Conservation (phyloP, 2,797 vertebrate genomes). For the Ceryle rudis region DNA sequence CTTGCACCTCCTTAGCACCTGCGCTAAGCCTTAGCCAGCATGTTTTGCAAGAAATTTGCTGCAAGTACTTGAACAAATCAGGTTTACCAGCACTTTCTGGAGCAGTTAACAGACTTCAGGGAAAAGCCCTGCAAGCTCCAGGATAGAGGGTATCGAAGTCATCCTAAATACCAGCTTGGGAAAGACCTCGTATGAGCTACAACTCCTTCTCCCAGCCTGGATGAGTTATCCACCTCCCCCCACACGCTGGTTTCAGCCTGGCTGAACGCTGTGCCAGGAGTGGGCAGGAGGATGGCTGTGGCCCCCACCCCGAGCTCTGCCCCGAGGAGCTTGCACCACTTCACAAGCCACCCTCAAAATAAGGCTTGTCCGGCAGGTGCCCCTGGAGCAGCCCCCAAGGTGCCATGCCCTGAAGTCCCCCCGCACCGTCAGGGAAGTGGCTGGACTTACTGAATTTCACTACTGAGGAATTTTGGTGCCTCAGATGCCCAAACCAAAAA, state of each 20-base stretch:
- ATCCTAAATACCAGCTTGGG: neutral
- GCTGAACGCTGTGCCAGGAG: neutral
- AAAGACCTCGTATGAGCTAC: neutral
- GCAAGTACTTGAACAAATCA: neutral
- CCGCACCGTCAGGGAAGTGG: rapidly evolving
- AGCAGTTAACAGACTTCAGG: neutral
- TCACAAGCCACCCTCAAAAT: neutral
- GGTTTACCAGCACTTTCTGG: neutral
- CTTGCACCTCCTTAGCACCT: rapidly evolving
- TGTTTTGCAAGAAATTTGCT: rapidly evolving
- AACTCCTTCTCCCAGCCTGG: neutral
- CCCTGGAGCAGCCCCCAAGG: neutral
- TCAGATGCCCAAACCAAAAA: neutral
- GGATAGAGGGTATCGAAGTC: neutral
- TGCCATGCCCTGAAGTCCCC: neutral
- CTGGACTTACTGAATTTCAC: too few species aligned
- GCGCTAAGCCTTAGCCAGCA: neutral
- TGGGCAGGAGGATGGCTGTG: rapidly evolving
- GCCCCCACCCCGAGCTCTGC: neutral
- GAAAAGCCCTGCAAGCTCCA: neutral
- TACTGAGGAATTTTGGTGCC: neutral
- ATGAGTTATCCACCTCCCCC: neutral
- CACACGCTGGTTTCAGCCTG: neutral
- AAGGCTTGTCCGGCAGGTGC: neutral
- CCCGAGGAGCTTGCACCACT: neutral